phyloP scores from a whole-genome alignment of 2,113 vertebrate genomes.

The Megalops atlanticus region DNA sequence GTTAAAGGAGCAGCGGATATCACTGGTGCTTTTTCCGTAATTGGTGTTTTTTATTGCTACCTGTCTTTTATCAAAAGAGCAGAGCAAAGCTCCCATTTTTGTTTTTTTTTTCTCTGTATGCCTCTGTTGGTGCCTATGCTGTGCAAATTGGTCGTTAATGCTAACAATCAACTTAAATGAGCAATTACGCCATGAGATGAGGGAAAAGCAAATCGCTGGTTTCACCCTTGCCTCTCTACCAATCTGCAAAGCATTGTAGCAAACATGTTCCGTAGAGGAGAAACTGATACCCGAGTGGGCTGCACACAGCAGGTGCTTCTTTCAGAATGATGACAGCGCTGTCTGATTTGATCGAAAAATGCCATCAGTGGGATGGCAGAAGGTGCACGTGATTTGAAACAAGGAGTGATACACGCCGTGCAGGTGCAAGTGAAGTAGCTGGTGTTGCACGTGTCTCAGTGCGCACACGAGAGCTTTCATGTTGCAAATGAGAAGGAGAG shows the following conservation, averaged over 20 bases:
- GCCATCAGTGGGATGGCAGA: background rate
- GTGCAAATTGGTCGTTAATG: slow-evolving; percentile 50
- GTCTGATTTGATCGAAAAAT: slow-evolving; percentile 37
- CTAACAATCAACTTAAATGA: slow-evolving; percentile 43
- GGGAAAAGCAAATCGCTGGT: slow-evolving; percentile 33
- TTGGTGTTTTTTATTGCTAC: slow-evolving; percentile 34
- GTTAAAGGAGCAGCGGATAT: slow-evolving; percentile 28
- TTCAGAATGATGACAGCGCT: slow-evolving; percentile 30
- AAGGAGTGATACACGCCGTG: slow-evolving; percentile 5
- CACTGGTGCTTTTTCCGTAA: slow-evolving; percentile 20
- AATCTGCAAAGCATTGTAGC: slow-evolving; percentile 47
- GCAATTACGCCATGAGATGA: slow-evolving; percentile 46
- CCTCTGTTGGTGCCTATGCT: slow-evolving; percentile 33
- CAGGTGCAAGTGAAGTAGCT: slow-evolving; percentile 8
- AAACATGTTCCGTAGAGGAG: slow-evolving; percentile 16
- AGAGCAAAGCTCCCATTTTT: slow-evolving; percentile 36
- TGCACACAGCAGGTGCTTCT: slow-evolving; percentile 43
- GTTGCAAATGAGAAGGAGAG: slow-evolving; percentile 13
- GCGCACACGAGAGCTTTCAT: background rate
- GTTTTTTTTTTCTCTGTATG: slow-evolving; percentile 37
- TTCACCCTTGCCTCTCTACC: slow-evolving; percentile 39
- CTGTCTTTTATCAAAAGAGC: slow-evolving; percentile 32
- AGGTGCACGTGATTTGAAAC: slow-evolving; percentile 16
- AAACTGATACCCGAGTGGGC: slow-evolving; percentile 9
- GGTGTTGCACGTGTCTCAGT: background rate